Conservation (phyloP, 1,140 invertebrate species). For the Anastrepha obliqua region DNA sequence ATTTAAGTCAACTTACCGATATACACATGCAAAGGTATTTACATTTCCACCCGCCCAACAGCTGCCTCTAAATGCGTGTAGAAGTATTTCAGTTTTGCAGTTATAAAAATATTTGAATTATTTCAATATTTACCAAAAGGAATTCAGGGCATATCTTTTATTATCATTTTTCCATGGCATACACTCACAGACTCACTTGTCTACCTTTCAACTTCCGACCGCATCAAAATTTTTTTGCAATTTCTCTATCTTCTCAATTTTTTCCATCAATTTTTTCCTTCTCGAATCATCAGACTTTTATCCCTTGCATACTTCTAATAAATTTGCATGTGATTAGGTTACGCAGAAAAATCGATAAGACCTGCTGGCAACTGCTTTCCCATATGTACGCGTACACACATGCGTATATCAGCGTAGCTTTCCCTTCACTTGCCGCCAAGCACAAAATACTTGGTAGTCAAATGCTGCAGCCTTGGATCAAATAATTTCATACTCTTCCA, state of each 20-base stretch:
- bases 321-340: constrained; percentile 7
- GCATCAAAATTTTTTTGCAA: not conserved
- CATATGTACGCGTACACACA: not conserved
- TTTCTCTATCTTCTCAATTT: not conserved
- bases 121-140: constrained; percentile 5
- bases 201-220: not conserved
- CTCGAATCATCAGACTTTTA: not conserved
- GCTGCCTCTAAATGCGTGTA: not conserved
- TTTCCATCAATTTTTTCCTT: not conserved
- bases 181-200: not conserved
- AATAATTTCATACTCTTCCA: not conserved
- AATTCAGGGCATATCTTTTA: not conserved
- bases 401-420: not conserved
- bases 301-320: not conserved
- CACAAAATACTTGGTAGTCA: not conserved
- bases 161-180: not conserved
- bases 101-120: constrained; percentile 1
- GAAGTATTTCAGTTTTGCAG: not conserved
- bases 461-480: not conserved
- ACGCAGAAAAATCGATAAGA: constrained; percentile 11
- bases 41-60: not conserved
- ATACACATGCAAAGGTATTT: too few species aligned
- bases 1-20: too few species aligned
- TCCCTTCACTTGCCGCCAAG: not conserved
- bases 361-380: not conserved